Evolutionary conservation across 2,113 vertebrate species (phyloP), one percentile per base, ranked within the genome.

Genomic region (Cettia cetti): DNA sequence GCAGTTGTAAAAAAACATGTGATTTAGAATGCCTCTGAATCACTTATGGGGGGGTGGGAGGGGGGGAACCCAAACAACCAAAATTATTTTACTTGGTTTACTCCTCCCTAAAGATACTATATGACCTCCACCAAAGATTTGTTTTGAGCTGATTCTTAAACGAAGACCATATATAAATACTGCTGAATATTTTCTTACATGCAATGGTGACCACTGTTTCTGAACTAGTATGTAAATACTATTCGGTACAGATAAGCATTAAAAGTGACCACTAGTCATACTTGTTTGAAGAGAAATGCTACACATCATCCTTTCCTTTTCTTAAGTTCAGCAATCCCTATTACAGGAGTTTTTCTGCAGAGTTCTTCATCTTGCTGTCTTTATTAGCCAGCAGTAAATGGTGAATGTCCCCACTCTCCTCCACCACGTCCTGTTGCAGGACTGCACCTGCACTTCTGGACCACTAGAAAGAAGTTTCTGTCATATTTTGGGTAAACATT

Each of bases 31-130:
- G 7, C 15, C 24, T 13, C 15, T 57, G 24, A 44, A 47, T 3
- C 5, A 49, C 31, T 65, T 69, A 52, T 0, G 1, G 7, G 22
- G 11, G n/a, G n/a, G n/a, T n/a, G n/a, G n/a, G n/a, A n/a, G n/a
- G n/a, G 11, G 40, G 15, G 8, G 1, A 4, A 4, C 18, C 7
- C 3, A n/a, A 69, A 22, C 2, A 42, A 39, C 6, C 30, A 54
- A 81, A 57, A 21, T 9, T 15, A 28, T 37, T 24, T 49, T 35
- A 50, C 40, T 86, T 76, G 10, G 6, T 90, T 71, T 92, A 40
- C 6, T 70, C 20, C 11, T 45, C 22, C 7, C 10, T 65, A 37
- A 54, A 23, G 37, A 28, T 4, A 15, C 4, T 20, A 4, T 10
- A 30, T 5, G 19, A 61, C 5, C 5, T 44, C 7, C 9, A 23